Evolutionary conservation across 30 jellyfish, hydroid and myxozoan genomes (phyloP), one percentile per base, ranked within the genome.

Genomic region (Phacellophora camtschatica): DNA sequence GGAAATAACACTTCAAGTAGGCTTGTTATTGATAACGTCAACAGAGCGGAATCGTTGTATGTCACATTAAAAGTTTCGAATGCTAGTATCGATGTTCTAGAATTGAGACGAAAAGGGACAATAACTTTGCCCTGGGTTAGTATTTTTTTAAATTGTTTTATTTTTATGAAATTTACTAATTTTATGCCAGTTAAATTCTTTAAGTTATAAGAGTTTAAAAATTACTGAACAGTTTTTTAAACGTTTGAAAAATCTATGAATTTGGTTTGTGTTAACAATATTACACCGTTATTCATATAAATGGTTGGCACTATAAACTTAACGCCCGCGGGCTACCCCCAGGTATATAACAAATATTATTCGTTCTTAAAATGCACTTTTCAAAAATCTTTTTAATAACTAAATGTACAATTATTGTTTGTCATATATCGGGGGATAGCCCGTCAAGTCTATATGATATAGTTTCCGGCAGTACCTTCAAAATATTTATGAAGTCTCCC

Each of bases 71-170:
- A 65, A 35, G 79, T 66, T 9, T 28, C 79, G n/a, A 30, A 23
- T 3, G 54, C 84, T 36, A 48, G 33, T 6, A 54, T 81, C 54
- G 92, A 81, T 68, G 85, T 66, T n/a, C 65, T 81, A 48, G 84
- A 81, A 36, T 28, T 81, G 69, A 18, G 56, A 22, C 53, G 92
- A 36, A 16, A 41, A 30, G 84, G 84, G 3, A 84, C 57, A 0
- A n/a, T 81, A 1, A 50, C 92, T 0, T 49, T 81, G 20, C 92
- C 92, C 4, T 32, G 20, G 89, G 89, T 77, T 16, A 28, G 78
- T 62, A 24, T 5, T 13, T 6, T 8, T 25, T 8, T 9, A 8
- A 9, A 8, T 53, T 6, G 28, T 53, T 12, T 8, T 7, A 8
- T 8, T 7, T 12, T 8, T 10, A 6, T 8, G 25, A 8, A 13